Percentiles rank a stretch among this genome's conserved stretches.
phyloP scores from a whole-genome alignment of 2,797 vertebrate species.

The Hippopotamyrus pictus region DNA sequence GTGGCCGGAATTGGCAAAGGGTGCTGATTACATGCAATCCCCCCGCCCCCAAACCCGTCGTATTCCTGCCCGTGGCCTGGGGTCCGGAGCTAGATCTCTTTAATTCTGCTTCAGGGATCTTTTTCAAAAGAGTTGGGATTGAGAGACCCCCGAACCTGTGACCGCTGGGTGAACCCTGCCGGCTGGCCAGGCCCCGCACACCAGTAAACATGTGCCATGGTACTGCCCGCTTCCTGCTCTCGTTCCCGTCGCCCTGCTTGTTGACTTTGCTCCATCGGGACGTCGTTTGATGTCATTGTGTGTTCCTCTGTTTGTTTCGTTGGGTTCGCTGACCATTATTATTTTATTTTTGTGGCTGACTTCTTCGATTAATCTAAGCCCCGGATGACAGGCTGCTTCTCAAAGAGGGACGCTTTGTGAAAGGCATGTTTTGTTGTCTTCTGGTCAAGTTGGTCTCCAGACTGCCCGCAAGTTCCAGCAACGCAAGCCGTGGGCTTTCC shows the following conservation, averaged over 20 bases:
- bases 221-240: constrained; percentile 48
- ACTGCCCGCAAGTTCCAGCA: not conserved
- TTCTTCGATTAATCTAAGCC: not conserved
- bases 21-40: constrained; percentile 41
- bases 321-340: constrained; percentile 29
- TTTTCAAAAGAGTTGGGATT: constrained; percentile 67
- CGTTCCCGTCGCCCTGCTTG: constrained; percentile 51
- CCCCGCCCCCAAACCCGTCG: constrained; percentile 45
- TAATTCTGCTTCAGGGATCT: constrained; percentile 76
- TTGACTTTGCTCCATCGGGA: constrained; percentile 29
- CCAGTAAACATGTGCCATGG: constrained; percentile 60
- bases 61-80: constrained; percentile 26
- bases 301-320: constrained; percentile 37
- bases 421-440: not conserved
- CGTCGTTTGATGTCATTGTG: constrained; percentile 40
- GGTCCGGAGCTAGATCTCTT: constrained; percentile 70
- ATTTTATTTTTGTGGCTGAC: not conserved
- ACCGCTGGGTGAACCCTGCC: constrained; percentile 62
- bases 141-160: constrained; percentile 63
- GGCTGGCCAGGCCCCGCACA: constrained; percentile 45
- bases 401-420: not conserved
- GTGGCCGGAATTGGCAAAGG: constrained; percentile 54
- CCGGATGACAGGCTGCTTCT: not conserved
- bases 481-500: not conserved
- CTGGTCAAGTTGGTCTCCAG: not conserved